Percentiles rank a stretch among this genome's conserved stretches.
phyloP scores from a whole-genome alignment of 2,113 vertebrate genomes.

The Poeciliopsis occidentalis region DNA sequence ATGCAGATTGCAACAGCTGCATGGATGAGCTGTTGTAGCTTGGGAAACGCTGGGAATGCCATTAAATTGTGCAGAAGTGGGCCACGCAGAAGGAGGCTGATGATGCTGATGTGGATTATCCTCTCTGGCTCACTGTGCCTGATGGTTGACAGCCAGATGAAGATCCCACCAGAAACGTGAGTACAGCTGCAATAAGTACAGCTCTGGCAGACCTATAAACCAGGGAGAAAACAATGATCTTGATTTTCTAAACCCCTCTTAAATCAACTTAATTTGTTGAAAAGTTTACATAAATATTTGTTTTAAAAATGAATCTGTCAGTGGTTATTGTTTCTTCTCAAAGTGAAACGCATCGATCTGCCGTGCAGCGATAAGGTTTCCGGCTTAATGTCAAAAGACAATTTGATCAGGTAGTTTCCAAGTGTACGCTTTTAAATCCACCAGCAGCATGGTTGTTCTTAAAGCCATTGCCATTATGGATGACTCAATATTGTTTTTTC shows the following conservation, averaged over 20 bases:
- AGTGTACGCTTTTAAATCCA: slow-evolving; percentile 1
- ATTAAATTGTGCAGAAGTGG: slow-evolving; percentile 48
- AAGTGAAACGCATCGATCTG: neutral
- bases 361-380: neutral
- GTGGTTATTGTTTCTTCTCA: neutral
- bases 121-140: slow-evolving; percentile 72
- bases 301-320: neutral
- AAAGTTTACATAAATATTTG: neutral
- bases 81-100: slow-evolving; percentile 58
- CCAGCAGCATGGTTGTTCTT: slow-evolving; percentile 5
- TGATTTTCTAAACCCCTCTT: neutral
- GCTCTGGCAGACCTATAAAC: neutral
- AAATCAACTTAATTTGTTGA: neutral
- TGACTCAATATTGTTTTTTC: slow-evolving; percentile 48
- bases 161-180: slow-evolving; percentile 91
- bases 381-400: neutral
- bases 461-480: slow-evolving; percentile 32
- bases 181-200: slow-evolving; percentile 49
- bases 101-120: slow-evolving; percentile 78
- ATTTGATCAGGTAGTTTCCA: slow-evolving; percentile 6
- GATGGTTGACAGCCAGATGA: slow-evolving; percentile 78
- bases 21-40: slow-evolving; percentile 54
- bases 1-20: slow-evolving; percentile 53
- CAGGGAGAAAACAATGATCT: neutral
- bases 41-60: slow-evolving; percentile 36